Conservation (phyloP, 2,797 vertebrate genomes). For the Hippoglossus hippoglossus region DNA sequence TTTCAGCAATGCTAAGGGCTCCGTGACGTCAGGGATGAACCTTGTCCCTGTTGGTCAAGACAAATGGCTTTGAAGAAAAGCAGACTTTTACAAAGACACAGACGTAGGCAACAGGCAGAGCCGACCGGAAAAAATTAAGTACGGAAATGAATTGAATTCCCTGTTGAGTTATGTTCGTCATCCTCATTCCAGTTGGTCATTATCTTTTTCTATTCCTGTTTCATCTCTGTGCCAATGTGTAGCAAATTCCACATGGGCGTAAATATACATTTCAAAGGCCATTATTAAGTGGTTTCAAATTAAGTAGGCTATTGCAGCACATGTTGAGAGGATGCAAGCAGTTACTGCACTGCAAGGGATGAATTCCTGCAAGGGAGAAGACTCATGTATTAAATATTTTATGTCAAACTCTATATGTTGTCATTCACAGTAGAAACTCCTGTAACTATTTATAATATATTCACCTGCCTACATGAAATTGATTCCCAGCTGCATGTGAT, state of each 20-base stretch:
- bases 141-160: constrained; percentile 43
- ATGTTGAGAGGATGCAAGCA: constrained; percentile 7
- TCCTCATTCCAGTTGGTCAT: constrained; percentile 49
- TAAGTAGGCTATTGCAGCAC: constrained; percentile 35
- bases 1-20: neutral
- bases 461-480: neutral
- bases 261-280: constrained; percentile 48
- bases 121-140: constrained; percentile 14
- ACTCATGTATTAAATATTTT: constrained; percentile 15
- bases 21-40: neutral
- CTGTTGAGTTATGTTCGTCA: constrained; percentile 35
- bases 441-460: neutral
- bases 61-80: constrained; percentile 6
- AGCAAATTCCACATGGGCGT: constrained; percentile 37
- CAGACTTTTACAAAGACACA: neutral
- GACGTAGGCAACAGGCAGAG: neutral
- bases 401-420: constrained; percentile 1
- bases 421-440: constrained; percentile 1
- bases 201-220: constrained; percentile 38
- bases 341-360: constrained; percentile 10
- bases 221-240: constrained; percentile 31
- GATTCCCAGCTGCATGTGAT: neutral
- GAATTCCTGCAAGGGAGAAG: constrained; percentile 7
- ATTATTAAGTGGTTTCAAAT: constrained; percentile 46
- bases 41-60: constrained; percentile 7